Evolutionary conservation across 2,113 vertebrate genomes (phyloP).

Genomic region (Uria lomvia): DNA sequence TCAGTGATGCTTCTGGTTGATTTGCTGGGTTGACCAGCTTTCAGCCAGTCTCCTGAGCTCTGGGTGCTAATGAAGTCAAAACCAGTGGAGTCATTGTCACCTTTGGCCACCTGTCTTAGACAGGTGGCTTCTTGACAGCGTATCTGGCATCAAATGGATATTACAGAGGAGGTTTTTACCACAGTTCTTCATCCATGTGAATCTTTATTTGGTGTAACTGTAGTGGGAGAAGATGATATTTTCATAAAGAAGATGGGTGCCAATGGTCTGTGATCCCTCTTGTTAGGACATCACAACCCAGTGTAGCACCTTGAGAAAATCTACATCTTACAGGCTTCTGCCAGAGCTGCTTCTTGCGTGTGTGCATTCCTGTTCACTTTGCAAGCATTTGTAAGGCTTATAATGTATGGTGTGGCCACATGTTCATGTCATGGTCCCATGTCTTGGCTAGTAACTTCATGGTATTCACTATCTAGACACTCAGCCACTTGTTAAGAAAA

Average conservation of each 20-base stretch:
- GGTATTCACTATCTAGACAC: background rate
- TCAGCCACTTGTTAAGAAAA: background rate
- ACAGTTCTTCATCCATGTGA: background rate
- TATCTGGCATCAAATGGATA: background rate
- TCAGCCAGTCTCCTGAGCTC: background rate
- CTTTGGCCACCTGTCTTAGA: background rate
- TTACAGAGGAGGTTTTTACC: background rate
- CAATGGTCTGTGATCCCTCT: background rate
- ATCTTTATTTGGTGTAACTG: background rate
- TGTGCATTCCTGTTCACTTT: background rate
- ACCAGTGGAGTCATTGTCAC: background rate
- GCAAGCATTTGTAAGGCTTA: background rate
- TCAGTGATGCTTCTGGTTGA: background rate
- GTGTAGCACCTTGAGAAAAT: background rate
- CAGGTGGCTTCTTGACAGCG: background rate
- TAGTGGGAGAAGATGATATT: background rate
- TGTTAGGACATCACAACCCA: background rate
- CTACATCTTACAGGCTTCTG: background rate
- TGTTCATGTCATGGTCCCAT: background rate
- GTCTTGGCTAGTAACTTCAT: background rate
- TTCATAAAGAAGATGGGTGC: background rate
- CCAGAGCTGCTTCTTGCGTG: background rate
- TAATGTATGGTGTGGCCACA: no score
- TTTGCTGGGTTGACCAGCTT: background rate
- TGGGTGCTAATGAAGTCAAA: background rate